phyloP scores from a whole-genome alignment of 2,113 vertebrate species.

The Todiramphus saurophagus region DNA sequence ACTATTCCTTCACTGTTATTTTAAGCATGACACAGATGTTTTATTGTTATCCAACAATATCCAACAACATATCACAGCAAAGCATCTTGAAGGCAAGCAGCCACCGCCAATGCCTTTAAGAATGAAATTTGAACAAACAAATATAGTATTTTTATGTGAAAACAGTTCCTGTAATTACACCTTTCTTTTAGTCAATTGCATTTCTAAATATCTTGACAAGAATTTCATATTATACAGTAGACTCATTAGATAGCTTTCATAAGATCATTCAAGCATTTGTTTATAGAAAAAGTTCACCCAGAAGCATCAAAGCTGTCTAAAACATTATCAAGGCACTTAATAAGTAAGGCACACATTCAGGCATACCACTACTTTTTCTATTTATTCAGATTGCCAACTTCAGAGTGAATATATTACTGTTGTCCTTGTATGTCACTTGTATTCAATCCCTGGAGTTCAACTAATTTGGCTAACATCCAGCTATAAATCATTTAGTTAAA shows the following conservation, averaged over 20 bases:
- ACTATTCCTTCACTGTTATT: slow-evolving; percentile 16
- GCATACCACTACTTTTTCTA: slow-evolving; percentile 22
- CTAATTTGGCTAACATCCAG: slow-evolving; percentile 67
- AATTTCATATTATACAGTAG: slow-evolving; percentile 4
- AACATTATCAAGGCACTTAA: slow-evolving; percentile 23
- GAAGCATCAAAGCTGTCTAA: slow-evolving; percentile 48
- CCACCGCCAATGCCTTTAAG: neutral
- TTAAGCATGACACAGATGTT: neutral
- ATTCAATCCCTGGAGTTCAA: slow-evolving; percentile 47
- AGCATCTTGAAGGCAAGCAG: neutral
- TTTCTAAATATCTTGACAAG: slow-evolving; percentile 55
- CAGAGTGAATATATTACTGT: slow-evolving; percentile 46
- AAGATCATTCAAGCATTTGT: slow-evolving; percentile 52
- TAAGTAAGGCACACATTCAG: slow-evolving; percentile 36
- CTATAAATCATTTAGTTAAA: slow-evolving; percentile 63
- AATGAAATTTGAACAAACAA: slow-evolving; percentile 32
- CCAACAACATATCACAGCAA: neutral
- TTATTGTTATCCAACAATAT: neutral
- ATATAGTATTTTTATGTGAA: slow-evolving; percentile 26
- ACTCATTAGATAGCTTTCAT: slow-evolving; percentile 51
- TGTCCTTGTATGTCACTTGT: slow-evolving; percentile 63
- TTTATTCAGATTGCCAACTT: slow-evolving; percentile 48
- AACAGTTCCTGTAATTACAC: neutral
- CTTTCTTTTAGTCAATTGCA: slow-evolving; percentile 18
- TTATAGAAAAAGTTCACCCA: slow-evolving; percentile 28